phyloP scores from a whole-genome alignment of 2,797 vertebrate species.

The Triplophysa bombifrons region DNA sequence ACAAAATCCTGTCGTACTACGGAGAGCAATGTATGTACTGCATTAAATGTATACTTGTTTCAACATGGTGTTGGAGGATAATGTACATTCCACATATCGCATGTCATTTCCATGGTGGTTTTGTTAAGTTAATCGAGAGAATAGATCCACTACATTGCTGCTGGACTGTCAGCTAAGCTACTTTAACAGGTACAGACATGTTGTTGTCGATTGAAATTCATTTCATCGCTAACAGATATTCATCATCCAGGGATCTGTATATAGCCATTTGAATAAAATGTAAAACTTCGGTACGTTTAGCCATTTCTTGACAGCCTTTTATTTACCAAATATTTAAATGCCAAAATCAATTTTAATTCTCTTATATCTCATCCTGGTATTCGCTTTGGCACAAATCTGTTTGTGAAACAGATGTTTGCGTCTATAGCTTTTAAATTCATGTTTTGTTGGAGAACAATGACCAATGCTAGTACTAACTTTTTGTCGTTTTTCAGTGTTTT shows the following conservation, averaged over 20 bases:
- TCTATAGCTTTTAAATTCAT: slow-evolving; percentile 29
- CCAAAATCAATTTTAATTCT: slow-evolving; percentile 67
- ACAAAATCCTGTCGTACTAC: slow-evolving; percentile 33
- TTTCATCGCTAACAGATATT: slow-evolving; percentile 56
- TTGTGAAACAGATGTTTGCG: slow-evolving; percentile 5
- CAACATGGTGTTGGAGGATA: slow-evolving; percentile 3
- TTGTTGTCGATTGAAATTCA: slow-evolving; percentile 37
- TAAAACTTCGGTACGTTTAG: slow-evolving; percentile 64
- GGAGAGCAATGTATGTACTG: not conserved
- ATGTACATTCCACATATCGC: slow-evolving; percentile 44
- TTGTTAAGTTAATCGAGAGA: slow-evolving; percentile 14
- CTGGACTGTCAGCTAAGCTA: slow-evolving; percentile 36
- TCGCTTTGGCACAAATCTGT: slow-evolving; percentile 31
- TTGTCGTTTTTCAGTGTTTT: slow-evolving; percentile 58
- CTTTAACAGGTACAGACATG: slow-evolving; percentile 44
- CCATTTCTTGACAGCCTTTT: slow-evolving; percentile 64
- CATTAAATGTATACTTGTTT: slow-evolving; percentile 10
- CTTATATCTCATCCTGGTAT: slow-evolving; percentile 45
- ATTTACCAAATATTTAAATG: slow-evolving; percentile 83
- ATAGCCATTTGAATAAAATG: slow-evolving; percentile 65
- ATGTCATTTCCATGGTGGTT: slow-evolving; percentile 22
- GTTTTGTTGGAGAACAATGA: slow-evolving; percentile 60
- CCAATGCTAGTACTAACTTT: slow-evolving; percentile 69
- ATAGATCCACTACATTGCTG: slow-evolving; percentile 34
- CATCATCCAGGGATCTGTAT: slow-evolving; percentile 68